Base-by-base conservation (phyloP, 2,888 invertebrate species). In the Caenorhabditis sp. region DNA sequence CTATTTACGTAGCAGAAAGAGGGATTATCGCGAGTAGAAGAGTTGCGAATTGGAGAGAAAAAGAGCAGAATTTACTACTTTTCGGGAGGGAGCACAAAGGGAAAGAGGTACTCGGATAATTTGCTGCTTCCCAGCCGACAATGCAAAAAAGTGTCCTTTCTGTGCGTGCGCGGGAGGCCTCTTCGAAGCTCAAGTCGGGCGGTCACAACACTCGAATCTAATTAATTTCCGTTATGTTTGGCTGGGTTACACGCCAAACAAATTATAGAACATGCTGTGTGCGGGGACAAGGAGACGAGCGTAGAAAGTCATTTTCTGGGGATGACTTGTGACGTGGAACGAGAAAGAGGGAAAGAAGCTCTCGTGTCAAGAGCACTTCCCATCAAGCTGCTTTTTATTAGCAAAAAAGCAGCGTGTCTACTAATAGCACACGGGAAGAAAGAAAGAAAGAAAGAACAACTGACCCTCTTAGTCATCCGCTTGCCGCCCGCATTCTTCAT, bases 161-260 rank as follows among this genome's bases (percentile, higher is more conserved):
- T 2, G 35, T 13, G 27, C 37, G 48, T 22, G 46, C 27, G 17
- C 52, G 41, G 41, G 9, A 17, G 30, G 22, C 58, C 52, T 11
- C 50, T 52, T 52, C 35, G 41, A 22, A 39, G 26, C 45, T n/a
- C n/a, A n/a, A n/a, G 37, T 55, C 53, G 24, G 17, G 46, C 39
- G 39, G 55, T 66, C 59, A 45, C 15, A 46, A 58, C 68, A 68
- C 68, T 68, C 50, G 59, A 59, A 59, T 68, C 68, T 68, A 58
- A 68, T 68, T 68, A 68, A 68, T 68, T 68, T 68, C 58, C 68
- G 68, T 59, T 52, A 52, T 52, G 52, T 35, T 35, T 50, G 27
- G 35, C 27, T 22, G 59, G 39, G 68, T 68, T 50, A 43, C 39
- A 27, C 35, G 43, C 58, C 68, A 68, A 68, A 68, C 68, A 68